Conservation (phyloP, 2,888 invertebrate genomes). For the Morinoia aosen region DNA sequence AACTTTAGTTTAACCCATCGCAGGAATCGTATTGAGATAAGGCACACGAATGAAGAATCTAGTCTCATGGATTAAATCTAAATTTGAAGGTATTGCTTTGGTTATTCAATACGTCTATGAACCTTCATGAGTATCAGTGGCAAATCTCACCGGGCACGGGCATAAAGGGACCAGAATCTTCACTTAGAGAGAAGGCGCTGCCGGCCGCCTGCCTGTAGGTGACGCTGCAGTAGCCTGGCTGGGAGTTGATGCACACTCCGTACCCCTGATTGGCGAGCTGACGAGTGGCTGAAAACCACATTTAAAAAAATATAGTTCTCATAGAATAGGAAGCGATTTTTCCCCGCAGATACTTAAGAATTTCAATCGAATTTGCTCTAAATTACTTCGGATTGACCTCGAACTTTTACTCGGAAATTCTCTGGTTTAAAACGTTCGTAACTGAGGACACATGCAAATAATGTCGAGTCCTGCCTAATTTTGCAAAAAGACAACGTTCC, state of each 20-base stretch:
- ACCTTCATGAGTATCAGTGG: background rate
- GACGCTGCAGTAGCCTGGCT: slow-evolving; percentile 81
- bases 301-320: background rate
- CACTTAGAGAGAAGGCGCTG: background rate
- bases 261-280: slow-evolving; percentile 82
- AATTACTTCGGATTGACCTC: no score
- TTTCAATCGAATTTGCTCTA: background rate
- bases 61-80: no score
- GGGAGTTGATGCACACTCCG: slow-evolving; percentile 83
- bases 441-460: no score
- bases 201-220: slow-evolving; percentile 72
- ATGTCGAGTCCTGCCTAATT: no score
- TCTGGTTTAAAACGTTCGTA: no score
- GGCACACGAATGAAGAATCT: no score
- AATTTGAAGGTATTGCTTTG: no score
- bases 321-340: background rate
- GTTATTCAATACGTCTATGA: no score
- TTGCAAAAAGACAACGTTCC: no score
- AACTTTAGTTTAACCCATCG: no score
- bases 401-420: no score
- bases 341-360: background rate
- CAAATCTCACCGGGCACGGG: background rate
- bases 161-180: background rate
- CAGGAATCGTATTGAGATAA: no score
- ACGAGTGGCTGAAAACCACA: slow-evolving; percentile 76